Conservation (phyloP, 2,797 vertebrate species). For the Melanogrammus aeglefinus region DNA sequence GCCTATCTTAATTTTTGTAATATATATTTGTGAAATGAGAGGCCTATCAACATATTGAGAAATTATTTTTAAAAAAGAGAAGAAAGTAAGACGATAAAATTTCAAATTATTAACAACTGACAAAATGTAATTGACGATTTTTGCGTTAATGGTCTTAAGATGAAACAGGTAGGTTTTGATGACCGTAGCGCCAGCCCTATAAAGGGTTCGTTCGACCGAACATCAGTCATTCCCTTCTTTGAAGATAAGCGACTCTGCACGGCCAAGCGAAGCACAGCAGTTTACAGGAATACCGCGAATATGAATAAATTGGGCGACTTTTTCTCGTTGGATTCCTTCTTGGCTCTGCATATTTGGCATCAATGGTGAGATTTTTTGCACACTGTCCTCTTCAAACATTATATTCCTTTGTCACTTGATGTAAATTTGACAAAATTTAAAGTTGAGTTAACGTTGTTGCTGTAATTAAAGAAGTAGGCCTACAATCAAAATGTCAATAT, state of each 20-base stretch:
- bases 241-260: neutral
- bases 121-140: neutral
- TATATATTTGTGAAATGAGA: too few species aligned
- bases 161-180: neutral
- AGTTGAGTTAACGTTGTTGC: too few species aligned
- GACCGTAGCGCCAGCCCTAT: neutral
- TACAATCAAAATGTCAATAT: too few species aligned
- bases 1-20: neutral
- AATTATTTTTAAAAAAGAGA: too few species aligned
- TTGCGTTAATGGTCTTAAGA: neutral
- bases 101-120: neutral
- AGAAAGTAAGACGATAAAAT: neutral
- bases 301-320: conserved; percentile 48
- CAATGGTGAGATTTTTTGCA: conserved; percentile 35
- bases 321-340: conserved; percentile 48
- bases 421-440: neutral
- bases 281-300: neutral
- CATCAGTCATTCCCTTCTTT: neutral
- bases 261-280: neutral
- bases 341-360: conserved; percentile 39
- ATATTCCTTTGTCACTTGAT: neutral
- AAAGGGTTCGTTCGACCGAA: neutral
- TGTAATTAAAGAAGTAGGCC: neutral
- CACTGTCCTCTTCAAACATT: neutral
- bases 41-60: too few species aligned